Base-by-base conservation (phyloP, 2,113 vertebrate genomes). In the Clupea harengus region DNA sequence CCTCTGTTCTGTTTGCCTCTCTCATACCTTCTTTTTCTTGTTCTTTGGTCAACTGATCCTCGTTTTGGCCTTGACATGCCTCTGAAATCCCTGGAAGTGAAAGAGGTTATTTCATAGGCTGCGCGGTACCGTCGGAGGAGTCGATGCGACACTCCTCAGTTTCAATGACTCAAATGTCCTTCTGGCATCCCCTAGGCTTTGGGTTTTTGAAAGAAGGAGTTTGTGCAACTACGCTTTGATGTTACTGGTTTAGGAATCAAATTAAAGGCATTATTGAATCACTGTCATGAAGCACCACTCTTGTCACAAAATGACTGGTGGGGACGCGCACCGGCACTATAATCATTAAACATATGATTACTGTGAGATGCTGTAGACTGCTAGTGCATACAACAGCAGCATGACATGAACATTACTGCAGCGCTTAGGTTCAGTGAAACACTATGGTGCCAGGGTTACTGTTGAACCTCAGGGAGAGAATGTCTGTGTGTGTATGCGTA, bases 181-280 rank as follows among this genome's bases (percentile, higher is more conserved):
- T 81, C 49, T 28, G 4, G 87, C n/a, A 11, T 81, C 46, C 15
- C 8, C 45, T 82, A 85, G 85, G 82, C 20, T 80, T 47, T 85
- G 84, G 81, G 6, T 88, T 87, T 89, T 86, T 8, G 87, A 84
- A 45, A 39, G 39, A 39, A 1, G 83, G 83, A 84, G 81, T 44
- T 78, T 82, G 15, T 85, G 88, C 89, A n/a, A 13, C 90, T 82
- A 83, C 82, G 52, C 11, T 84, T 84, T 87, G 89, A 90, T 86
- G 80, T 86, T 39, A 17, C 25, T 60, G 18, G 20, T 60, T 78
- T 78, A 32, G 72, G 28, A 44, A 78, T 32, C 3, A 78, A 78
- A 78, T 78, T 15, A 32, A 78, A 78, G 72, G 32, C 72, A 39
- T 78, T 78, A 78, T 78, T 39, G 72, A 78, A 78, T 78, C 72